Percentiles rank a stretch among this genome's conserved stretches.
Conservation (phyloP, 2,797 vertebrate species). For the Pseudotriccus pelzelni region DNA sequence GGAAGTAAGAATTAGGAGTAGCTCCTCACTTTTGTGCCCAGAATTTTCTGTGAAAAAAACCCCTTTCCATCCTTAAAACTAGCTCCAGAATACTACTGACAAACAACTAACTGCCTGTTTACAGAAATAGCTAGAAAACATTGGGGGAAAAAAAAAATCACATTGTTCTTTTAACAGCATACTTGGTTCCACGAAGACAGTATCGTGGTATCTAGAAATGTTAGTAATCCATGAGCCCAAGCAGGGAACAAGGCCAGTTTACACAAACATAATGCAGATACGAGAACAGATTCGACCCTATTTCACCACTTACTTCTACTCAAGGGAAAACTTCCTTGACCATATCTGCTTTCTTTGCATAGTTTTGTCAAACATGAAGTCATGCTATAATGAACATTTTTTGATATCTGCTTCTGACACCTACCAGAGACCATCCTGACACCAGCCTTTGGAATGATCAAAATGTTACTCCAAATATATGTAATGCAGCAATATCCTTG, state of each 20-base stretch:
- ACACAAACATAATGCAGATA: background rate
- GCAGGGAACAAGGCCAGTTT: conserved; percentile 23
- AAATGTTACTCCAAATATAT: background rate
- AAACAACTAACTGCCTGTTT: background rate
- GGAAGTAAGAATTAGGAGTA: background rate
- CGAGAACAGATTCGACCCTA: background rate
- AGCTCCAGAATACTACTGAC: background rate
- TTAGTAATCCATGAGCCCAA: background rate
- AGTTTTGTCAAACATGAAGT: background rate
- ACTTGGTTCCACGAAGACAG: background rate
- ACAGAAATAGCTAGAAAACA: background rate
- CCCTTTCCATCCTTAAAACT: background rate
- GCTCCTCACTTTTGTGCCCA: background rate
- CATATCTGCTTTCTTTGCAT: background rate
- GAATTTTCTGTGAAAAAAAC: background rate
- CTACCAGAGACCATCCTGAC: background rate
- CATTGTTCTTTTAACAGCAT: background rate
- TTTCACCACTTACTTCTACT: background rate
- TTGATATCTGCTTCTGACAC: background rate
- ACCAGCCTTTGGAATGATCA: background rate
- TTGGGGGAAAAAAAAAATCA: rapidly evolving
- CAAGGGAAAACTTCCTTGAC: background rate
- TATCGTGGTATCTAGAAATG: background rate
- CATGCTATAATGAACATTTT: background rate
- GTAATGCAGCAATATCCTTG: background rate